Evolutionary conservation across 1,140 invertebrate species (phyloP), one percentile per base, ranked within the genome.

Genomic region (Drosophila takahashii): DNA sequence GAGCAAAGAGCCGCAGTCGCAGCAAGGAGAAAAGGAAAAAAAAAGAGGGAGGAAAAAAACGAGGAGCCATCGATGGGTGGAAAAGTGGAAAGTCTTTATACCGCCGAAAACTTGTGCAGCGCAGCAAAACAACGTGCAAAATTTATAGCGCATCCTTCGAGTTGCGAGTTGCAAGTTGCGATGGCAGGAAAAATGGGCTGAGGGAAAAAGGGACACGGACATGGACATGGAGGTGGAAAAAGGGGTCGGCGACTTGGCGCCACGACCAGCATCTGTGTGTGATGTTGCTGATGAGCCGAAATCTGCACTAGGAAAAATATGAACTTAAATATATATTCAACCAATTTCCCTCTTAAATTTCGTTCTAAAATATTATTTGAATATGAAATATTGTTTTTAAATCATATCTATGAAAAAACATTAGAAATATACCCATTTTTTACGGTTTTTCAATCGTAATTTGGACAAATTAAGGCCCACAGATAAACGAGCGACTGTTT

Each of bases 41-140:
- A 22, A 22, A 3, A 22, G 22, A 3, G 22, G 3, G 22, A 3
- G 1, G 3, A 22, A 22, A 22, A 22, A 22, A 22, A 22, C 22
- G 22, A 22, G 22, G 22, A 22, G 22, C 22, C 22, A 22, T 16
- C 10, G 1, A 0, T 3, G 36, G 48, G 11, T 27, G n/a, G 37
- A 11, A 4, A 6, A 1, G 16, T 27, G 9, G 32, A 2, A n/a
- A 32, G 5, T 18, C 11, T 10, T 44, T 44, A 44, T 11, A 27
- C 45, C 39, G 10, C 41, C 59, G 37, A 75, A 22, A 76, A 77
- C 47, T 61, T 73, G 52, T 80, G 77, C 67, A 79, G 47, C 59
- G 59, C 81, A 60, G 64, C 75, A 80, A 81, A 86, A 76, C 65
- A 85, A 86, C 70, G 70, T 87, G 58, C 79, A 79, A 79, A 86